These are phyloP conservation scores for Reticulitermes speratus DNA, from an alignment of 1,140 invertebrate genomes.

Conservation along the genomic window DNA sequence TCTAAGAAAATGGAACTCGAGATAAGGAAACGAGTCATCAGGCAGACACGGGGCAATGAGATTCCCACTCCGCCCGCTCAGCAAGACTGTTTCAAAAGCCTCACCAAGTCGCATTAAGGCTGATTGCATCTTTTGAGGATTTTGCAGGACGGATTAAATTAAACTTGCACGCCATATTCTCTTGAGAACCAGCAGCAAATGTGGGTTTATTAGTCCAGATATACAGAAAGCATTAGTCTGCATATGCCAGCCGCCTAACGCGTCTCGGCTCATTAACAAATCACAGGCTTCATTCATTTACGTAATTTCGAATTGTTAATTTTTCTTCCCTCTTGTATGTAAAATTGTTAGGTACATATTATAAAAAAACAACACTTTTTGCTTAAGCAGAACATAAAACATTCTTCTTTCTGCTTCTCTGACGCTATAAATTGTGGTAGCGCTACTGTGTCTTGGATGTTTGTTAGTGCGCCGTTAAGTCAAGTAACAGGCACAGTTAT, in stretches of 20 bases:
- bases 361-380: no score
- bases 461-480: no score
- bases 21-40: background rate
- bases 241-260: background rate
- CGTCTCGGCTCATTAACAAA: background rate
- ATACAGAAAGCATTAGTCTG: background rate
- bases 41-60: background rate
- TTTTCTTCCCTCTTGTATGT: background rate
- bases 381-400: no score
- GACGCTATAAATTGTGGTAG: no score
- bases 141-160: background rate
- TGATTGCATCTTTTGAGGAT: conserved; percentile 13
- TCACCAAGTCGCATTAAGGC: background rate
- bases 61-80: background rate
- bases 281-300: background rate
- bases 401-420: no score
- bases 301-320: no score
- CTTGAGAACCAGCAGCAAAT: background rate
- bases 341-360: background rate
- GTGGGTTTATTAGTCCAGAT: background rate
- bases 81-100: conserved; percentile 13
- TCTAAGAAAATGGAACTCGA: background rate
- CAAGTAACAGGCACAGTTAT: no score
- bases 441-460: no score
- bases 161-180: background rate